Base-by-base conservation (phyloP, 2,113 vertebrate species). In the Apodemus sylvaticus region DNA sequence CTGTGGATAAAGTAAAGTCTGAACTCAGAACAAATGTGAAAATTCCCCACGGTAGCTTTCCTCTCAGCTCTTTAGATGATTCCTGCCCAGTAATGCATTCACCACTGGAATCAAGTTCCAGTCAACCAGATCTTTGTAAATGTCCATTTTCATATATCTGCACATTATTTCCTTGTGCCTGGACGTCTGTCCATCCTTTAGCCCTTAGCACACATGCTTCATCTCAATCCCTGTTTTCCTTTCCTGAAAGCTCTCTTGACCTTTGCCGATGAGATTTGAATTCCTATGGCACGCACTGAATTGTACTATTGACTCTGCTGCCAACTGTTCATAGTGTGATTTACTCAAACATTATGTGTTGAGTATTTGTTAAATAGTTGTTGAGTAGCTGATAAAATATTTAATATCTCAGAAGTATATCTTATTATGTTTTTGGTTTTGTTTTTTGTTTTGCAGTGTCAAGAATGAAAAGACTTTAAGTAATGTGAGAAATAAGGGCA, bases 251-350 rank as follows among this genome's bases (percentile, higher is more conserved):
- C 13, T 62, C 55, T 42, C 13, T 58, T 7, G 20, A 82, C 53
- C n/a, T 60, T 83, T 62, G 9, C n/a, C 13, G 29, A 5, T 17
- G n/a, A 26, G 60, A 4, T 39, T 26, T 60, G 36, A 16, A 42
- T 62, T 7, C 1, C n/a, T 42, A 4, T 22, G 36, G 1, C 22
- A 81, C 0, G 24, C 20, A 8, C 1, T 16, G 20, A 81, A 26
- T 42, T 83, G 22, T 26, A 17, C 20, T 64, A 11, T 20, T 20
- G 16, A 34, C 13, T 45, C 60, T 20, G 39, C 60, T n/a, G n/a
- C n/a, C 82, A 45, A 42, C 20, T 31, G 60, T 45, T 85, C 11
- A 13, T 11, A 31, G 4, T 42, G 5, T 48, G 31, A 1, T 92
- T 62, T 83, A 34, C 39, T 36, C 3, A 19, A 20, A 3, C 29